These are phyloP conservation scores for Aspidiotus rigidus DNA, from an alignment of 2,888 invertebrate genomes.

Conservation along the genomic window DNA sequence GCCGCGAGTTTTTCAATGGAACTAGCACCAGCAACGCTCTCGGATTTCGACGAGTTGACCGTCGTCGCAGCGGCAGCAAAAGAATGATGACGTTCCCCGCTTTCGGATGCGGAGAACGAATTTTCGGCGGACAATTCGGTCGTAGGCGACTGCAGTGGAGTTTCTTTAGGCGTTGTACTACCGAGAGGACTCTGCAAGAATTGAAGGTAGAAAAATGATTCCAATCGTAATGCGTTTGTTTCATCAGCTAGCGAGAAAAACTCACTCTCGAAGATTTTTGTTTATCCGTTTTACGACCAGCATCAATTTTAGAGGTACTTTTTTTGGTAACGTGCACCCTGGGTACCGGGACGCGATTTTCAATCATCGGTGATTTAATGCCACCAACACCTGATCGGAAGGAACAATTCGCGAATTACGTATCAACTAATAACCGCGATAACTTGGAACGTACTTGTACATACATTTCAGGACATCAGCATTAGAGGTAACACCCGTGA, in stretches of 20 bases:
- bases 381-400: slow-evolving; percentile 8
- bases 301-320: slow-evolving; percentile 41
- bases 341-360: slow-evolving; percentile 56
- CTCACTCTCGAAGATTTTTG: slow-evolving; percentile 36
- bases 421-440: not conserved
- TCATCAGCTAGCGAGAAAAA: not conserved
- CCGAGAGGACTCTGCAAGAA: slow-evolving; percentile 38
- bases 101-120: slow-evolving; percentile 25
- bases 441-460: not conserved
- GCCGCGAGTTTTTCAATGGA: slow-evolving; percentile 16
- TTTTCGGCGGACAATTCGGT: slow-evolving; percentile 42
- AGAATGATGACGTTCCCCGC: slow-evolving; percentile 19
- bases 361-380: slow-evolving; percentile 37
- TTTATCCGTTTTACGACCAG: slow-evolving; percentile 37
- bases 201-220: not conserved
- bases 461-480: slow-evolving; percentile 24
- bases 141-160: slow-evolving; percentile 51
- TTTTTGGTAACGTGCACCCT: slow-evolving; percentile 47
- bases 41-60: slow-evolving; percentile 8
- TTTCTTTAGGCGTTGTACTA: slow-evolving; percentile 45
- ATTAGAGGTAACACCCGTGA: slow-evolving; percentile 59
- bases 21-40: slow-evolving; percentile 16
- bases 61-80: not conserved
- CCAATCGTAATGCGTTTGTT: not conserved
- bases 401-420: too few relatives aligned